Percentiles rank a stretch among this genome's conserved stretches.
phyloP scores from a whole-genome alignment of 37 sponge, comb jelly and placozoan species.

The Chondrosia reniformis region DNA sequence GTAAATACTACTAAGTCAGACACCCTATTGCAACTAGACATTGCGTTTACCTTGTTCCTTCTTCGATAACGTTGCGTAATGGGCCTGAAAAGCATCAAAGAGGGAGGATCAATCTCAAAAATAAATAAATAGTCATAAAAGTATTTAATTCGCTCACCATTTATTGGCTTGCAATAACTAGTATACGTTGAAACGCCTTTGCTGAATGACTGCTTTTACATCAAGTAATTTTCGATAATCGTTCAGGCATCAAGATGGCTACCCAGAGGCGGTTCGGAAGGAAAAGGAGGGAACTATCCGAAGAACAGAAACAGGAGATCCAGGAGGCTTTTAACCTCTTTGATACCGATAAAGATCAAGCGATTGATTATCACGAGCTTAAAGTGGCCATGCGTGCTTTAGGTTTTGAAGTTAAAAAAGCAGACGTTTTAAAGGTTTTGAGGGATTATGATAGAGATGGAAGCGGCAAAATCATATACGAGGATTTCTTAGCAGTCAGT shows the following conservation, averaged over 20 bases:
- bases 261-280: conserved; percentile 41
- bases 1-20: too few species aligned
- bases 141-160: too few species aligned
- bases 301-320: conserved; percentile 96
- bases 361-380: conserved; percentile 95
- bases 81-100: too few species aligned
- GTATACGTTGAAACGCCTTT: too few species aligned
- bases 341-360: conserved; percentile 93
- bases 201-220: not conserved
- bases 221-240: not conserved
- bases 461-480: conserved; percentile 72
- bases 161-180: too few species aligned
- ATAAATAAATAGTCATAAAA: too few species aligned
- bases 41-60: too few species aligned
- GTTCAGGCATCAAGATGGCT: too few species aligned
- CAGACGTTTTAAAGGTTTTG: conserved; percentile 88
- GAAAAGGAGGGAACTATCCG: conserved; percentile 85
- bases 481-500: conserved; percentile 93
- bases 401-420: conserved; percentile 95
- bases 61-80: too few species aligned
- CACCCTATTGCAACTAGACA: too few species aligned
- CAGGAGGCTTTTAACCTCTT: conserved; percentile 93
- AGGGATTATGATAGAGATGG: conserved; percentile 93
- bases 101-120: too few species aligned
- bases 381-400: conserved; percentile 96